Evolutionary conservation across 2,888 invertebrate genomes (phyloP).

Genomic region (Lycia hirtaria): DNA sequence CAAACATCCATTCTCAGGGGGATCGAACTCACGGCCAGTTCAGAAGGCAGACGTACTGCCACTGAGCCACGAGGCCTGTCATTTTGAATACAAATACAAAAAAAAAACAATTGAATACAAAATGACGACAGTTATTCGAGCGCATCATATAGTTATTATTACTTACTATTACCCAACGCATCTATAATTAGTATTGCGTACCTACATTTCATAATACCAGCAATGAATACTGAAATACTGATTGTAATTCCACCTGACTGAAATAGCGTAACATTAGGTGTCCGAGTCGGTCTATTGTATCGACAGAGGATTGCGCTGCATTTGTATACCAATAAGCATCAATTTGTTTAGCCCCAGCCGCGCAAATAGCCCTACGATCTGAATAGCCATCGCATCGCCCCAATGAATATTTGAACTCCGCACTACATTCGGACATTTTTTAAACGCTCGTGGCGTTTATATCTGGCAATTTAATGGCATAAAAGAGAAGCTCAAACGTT

Average conservation of each 20-base stretch:
- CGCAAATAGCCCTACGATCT: constrained; percentile 28
- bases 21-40: too few species aligned
- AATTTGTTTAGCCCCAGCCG: constrained; percentile 33
- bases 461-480: constrained; percentile 17
- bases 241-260: constrained; percentile 3
- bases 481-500: constrained; percentile 17
- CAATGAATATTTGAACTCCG: constrained; percentile 36
- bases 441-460: constrained; percentile 32
- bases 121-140: too few species aligned
- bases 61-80: too few species aligned
- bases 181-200: too few species aligned
- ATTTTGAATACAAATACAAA: too few species aligned
- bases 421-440: constrained; percentile 28
- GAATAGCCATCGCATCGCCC: constrained; percentile 28
- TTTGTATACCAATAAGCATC: constrained; percentile 32
- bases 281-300: constrained; percentile 21
- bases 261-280: constrained; percentile 12
- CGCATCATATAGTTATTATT: too few species aligned
- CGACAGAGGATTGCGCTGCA: constrained; percentile 20
- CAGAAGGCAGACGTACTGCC: too few species aligned
- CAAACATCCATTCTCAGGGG: too few species aligned
- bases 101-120: too few species aligned
- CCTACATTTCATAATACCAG: too few species aligned
- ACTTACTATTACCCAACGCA: too few species aligned
- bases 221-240: too few species aligned